These are phyloP conservation scores for Spatula versicolor DNA, from an alignment of 2,797 vertebrate species.

Conservation along the genomic window DNA sequence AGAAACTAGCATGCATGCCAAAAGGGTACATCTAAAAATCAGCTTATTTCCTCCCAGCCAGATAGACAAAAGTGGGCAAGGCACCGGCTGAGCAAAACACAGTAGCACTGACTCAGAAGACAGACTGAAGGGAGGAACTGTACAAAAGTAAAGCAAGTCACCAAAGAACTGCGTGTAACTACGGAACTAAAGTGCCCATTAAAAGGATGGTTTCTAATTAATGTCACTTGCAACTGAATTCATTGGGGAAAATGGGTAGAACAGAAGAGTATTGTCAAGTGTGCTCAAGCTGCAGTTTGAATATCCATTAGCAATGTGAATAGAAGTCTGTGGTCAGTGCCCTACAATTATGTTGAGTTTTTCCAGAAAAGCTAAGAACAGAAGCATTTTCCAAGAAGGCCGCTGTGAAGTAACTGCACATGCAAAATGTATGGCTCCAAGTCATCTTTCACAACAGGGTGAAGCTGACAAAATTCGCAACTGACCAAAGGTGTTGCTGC, in stretches of 20 bases:
- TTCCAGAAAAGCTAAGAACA: conserved; percentile 34
- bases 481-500: not conserved
- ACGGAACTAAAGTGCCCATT: not conserved
- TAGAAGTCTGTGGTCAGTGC: conserved; percentile 28
- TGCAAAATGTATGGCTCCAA: conserved; percentile 3
- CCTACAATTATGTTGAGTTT: not conserved
- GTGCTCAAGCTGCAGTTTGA: not conserved
- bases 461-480: not conserved
- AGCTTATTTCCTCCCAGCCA: not conserved
- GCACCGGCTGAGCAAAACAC: not conserved
- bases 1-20: not conserved
- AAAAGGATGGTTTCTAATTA: conserved; percentile 28
- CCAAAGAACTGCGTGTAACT: not conserved
- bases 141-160: not conserved
- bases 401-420: not conserved
- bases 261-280: conserved; percentile 22
- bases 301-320: conserved; percentile 47
- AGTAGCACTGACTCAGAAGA: not conserved
- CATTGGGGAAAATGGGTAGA: conserved; percentile 26
- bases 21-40: not conserved
- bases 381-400: conserved; percentile 7
- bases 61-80: not conserved
- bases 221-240: conserved; percentile 25
- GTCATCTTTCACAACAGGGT: conserved; percentile 16
- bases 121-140: not conserved